Evolutionary conservation across 2,113 vertebrate genomes (phyloP).

Genomic region (Dasypus novemcinctus): DNA sequence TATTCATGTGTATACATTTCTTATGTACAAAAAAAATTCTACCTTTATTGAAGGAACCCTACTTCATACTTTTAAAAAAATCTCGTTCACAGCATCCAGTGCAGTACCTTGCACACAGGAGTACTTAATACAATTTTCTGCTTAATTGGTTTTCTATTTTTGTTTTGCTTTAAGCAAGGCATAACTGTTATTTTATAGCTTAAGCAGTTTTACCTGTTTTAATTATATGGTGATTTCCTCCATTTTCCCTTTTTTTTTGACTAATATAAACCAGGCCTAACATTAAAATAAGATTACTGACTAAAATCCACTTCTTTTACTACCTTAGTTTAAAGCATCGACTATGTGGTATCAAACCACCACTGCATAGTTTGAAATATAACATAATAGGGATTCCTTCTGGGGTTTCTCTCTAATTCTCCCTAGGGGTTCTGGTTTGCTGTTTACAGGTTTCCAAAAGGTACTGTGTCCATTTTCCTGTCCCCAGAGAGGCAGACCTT

Average conservation of each 20-base stretch:
- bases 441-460: slow-evolving; percentile 24
- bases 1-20: not conserved
- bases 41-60: not conserved
- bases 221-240: slow-evolving; percentile 16
- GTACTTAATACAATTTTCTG: not conserved
- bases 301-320: not conserved
- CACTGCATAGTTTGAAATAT: not conserved
- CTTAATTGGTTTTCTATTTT: slow-evolving; percentile 31
- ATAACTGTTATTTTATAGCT: not conserved
- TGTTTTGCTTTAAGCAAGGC: slow-evolving; percentile 33
- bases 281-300: not conserved
- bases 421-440: slow-evolving; percentile 7
- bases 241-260: slow-evolving; percentile 36
- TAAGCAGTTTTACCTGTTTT: slow-evolving; percentile 32
- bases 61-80: not conserved
- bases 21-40: not conserved
- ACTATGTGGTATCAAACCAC: no score
- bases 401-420: slow-evolving; percentile 35
- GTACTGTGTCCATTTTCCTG: not conserved
- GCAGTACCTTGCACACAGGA: not conserved
- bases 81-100: not conserved
- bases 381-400: slow-evolving; percentile 16
- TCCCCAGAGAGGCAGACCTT: slow-evolving; percentile 27
- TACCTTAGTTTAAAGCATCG: not conserved
- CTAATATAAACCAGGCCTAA: not conserved